These are phyloP conservation scores for Caenorhabditis remanei DNA, from an alignment of 1,140 invertebrate genomes.

Conservation along the genomic window DNA sequence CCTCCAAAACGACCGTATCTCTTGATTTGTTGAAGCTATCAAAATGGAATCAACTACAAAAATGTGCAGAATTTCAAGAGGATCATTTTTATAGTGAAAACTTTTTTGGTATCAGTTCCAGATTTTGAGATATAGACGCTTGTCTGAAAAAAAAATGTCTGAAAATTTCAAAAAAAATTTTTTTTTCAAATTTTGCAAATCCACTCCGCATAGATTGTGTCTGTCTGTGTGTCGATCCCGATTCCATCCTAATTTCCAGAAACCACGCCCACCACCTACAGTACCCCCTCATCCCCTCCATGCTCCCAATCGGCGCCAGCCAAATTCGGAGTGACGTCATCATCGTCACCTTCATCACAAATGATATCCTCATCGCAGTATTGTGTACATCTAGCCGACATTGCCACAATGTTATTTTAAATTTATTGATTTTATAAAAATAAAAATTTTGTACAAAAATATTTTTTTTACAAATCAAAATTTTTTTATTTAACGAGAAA, in stretches of 20 bases:
- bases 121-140: too few species aligned
- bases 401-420: conserved; percentile 20
- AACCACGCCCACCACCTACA: not conserved
- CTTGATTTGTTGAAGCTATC: too few species aligned
- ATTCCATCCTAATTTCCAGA: not conserved
- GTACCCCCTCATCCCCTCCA: not conserved
- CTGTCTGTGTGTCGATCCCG: too few species aligned
- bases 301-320: not conserved
- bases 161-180: too few species aligned
- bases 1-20: too few species aligned
- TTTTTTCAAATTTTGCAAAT: not conserved
- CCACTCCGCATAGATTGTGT: too few species aligned
- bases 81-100: too few species aligned
- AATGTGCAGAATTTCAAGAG: too few species aligned
- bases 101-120: too few species aligned
- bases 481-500: too few species aligned
- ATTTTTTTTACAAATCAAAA: not conserved
- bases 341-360: not conserved
- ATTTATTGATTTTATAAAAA: not conserved
- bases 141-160: too few species aligned
- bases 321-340: not conserved
- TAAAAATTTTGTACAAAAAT: not conserved
- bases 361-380: not conserved
- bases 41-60: too few species aligned
- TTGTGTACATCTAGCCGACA: conserved; percentile 3